Percentiles rank a stretch among this genome's conserved stretches.
These are phyloP conservation scores for Borostomias antarcticus DNA, from an alignment of 2,797 vertebrate species.

Conservation along the genomic window DNA sequence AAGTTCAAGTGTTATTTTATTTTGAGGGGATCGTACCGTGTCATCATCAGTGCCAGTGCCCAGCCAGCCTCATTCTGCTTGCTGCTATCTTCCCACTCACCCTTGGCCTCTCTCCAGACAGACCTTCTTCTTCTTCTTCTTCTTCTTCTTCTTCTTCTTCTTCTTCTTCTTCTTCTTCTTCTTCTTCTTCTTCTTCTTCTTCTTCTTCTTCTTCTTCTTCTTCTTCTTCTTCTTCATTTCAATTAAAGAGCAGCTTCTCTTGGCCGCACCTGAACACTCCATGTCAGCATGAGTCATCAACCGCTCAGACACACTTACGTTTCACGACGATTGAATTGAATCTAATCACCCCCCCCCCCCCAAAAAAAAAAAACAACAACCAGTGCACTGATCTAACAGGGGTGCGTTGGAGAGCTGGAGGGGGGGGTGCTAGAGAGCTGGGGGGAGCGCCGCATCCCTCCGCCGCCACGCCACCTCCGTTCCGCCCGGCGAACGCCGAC, in stretches of 20 bases:
- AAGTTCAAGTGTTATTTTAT: conserved; percentile 58
- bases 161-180: too few relatives aligned
- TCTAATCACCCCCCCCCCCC: conserved; percentile 21
- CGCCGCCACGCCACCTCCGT: conserved; percentile 54
- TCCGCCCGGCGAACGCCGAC: conserved; percentile 61
- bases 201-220: too few relatives aligned
- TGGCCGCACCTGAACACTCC: conserved; percentile 16
- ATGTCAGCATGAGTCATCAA: conserved; percentile 48
- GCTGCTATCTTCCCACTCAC: background rate
- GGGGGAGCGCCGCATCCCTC: conserved; percentile 56
- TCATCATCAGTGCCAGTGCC: too few relatives aligned
- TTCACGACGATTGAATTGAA: conserved; percentile 38
- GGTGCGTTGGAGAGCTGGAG: conserved; percentile 40
- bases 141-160: too few relatives aligned
- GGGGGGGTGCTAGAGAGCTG: conserved; percentile 37
- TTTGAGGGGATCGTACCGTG: too few relatives aligned
- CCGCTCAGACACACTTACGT: conserved; percentile 33
- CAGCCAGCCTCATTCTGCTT: background rate
- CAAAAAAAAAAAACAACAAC: conserved; percentile 37
- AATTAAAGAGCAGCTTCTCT: background rate
- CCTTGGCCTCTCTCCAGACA: too few relatives aligned
- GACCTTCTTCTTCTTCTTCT: too few relatives aligned
- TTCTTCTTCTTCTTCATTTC: too few relatives aligned
- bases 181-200: too few relatives aligned
- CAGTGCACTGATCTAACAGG: conserved; percentile 25